These are phyloP conservation scores for Chloroclysta siterata DNA, from an alignment of 2,888 invertebrate species.

Conservation along the genomic window DNA sequence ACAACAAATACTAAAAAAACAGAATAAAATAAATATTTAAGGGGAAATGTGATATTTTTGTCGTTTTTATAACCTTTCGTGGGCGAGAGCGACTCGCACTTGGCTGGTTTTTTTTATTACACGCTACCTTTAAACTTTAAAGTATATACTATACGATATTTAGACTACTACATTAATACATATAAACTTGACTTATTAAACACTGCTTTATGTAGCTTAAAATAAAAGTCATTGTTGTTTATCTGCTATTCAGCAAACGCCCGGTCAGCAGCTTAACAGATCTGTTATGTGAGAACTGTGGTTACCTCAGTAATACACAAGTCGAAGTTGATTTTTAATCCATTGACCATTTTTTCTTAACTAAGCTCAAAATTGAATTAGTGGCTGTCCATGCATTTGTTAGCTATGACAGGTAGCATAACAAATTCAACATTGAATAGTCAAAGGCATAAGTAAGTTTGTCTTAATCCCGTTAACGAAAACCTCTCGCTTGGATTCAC, in stretches of 20 bases:
- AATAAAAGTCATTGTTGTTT: background rate
- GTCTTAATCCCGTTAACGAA: slow-evolving; percentile 69
- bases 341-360: slow-evolving; percentile 20
- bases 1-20: no score
- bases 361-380: slow-evolving; percentile 37
- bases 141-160: no score
- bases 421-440: slow-evolving; percentile 39
- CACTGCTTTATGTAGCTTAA: no score
- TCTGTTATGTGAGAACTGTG: background rate
- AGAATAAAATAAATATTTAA: no score
- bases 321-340: slow-evolving; percentile 22
- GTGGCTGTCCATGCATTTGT: slow-evolving; percentile 35
- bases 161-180: no score
- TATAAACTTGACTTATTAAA: no score
- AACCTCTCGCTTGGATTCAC: slow-evolving; percentile 66
- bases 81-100: no score
- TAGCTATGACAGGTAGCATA: slow-evolving; percentile 45
- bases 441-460: slow-evolving; percentile 39
- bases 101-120: no score
- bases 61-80: no score
- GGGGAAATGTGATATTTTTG: no score
- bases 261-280: background rate
- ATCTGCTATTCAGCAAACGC: no score
- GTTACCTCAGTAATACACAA: slow-evolving; percentile 8
- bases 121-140: no score